These are phyloP conservation scores for Apamea monoglypha DNA, from an alignment of 2,888 invertebrate genomes.

Conservation along the genomic window DNA sequence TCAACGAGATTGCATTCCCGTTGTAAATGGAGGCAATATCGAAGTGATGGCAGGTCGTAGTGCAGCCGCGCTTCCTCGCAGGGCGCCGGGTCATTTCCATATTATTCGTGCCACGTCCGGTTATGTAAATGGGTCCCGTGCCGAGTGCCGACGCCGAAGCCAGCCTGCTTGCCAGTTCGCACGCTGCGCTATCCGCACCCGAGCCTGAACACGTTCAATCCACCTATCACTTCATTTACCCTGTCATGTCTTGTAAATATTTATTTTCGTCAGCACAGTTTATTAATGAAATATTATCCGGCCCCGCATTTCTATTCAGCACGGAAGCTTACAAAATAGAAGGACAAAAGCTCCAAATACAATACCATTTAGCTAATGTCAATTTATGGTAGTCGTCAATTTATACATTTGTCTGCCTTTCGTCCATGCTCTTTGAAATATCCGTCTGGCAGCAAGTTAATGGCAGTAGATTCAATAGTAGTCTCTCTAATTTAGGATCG, in stretches of 20 bases:
- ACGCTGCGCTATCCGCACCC: slow-evolving; percentile 69
- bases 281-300: slow-evolving; percentile 50
- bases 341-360: slow-evolving; percentile 24
- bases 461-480: slow-evolving; percentile 23
- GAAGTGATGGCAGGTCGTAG: slow-evolving; percentile 75
- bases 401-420: slow-evolving; percentile 48
- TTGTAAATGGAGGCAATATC: slow-evolving; percentile 84
- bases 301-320: slow-evolving; percentile 45
- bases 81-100: slow-evolving; percentile 84
- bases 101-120: slow-evolving; percentile 89
- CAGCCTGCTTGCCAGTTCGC: slow-evolving; percentile 64
- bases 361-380: slow-evolving; percentile 35
- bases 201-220: slow-evolving; percentile 70
- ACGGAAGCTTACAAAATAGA: slow-evolving; percentile 21
- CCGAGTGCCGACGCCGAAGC: slow-evolving; percentile 68
- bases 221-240: slow-evolving; percentile 73
- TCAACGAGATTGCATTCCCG: slow-evolving; percentile 74
- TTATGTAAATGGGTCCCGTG: slow-evolving; percentile 84
- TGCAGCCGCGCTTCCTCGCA: slow-evolving; percentile 72
- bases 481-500: slow-evolving; percentile 27
- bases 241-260: slow-evolving; percentile 60
- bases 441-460: slow-evolving; percentile 37
- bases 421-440: slow-evolving; percentile 44
- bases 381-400: slow-evolving; percentile 44
- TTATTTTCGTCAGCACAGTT: slow-evolving; percentile 36